phyloP scores from a whole-genome alignment of 2,797 vertebrate genomes.

The Helarctos malayanus region DNA sequence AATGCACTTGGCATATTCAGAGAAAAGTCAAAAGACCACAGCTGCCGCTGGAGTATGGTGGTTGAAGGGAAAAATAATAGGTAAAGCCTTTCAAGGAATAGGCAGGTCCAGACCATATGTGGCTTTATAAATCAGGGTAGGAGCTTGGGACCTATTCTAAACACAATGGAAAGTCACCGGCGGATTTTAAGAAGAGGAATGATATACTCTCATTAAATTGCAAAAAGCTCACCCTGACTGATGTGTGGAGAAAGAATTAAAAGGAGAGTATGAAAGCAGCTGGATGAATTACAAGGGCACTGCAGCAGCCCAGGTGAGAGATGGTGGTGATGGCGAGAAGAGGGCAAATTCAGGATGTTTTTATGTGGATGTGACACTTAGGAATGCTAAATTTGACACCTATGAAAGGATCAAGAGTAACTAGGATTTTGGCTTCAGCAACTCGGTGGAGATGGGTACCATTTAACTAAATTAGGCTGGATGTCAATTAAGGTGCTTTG shows the following conservation, averaged over 20 bases:
- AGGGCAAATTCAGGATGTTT: background rate
- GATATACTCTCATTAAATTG: background rate
- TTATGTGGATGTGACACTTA: background rate
- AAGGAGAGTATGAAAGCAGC: background rate
- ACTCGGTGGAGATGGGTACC: background rate
- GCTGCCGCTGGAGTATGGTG: background rate
- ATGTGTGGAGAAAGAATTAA: background rate
- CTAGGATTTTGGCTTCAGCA: background rate
- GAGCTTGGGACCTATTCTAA: background rate
- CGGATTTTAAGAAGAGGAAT: background rate
- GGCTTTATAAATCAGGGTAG: background rate
- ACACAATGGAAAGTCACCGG: background rate
- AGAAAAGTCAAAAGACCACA: background rate
- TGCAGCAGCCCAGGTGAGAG: background rate
- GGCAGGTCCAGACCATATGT: background rate
- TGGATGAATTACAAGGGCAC: too few species aligned
- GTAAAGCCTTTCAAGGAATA: background rate
- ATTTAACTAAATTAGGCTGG: background rate
- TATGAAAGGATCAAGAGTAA: background rate
- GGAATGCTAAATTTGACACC: background rate
- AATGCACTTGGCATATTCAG: background rate
- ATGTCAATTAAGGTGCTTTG: background rate
- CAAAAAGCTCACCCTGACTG: background rate
- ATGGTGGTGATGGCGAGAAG: background rate
- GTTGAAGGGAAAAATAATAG: background rate